Base-by-base conservation (phyloP, 1,140 invertebrate species). In the Hestina assimilis region DNA sequence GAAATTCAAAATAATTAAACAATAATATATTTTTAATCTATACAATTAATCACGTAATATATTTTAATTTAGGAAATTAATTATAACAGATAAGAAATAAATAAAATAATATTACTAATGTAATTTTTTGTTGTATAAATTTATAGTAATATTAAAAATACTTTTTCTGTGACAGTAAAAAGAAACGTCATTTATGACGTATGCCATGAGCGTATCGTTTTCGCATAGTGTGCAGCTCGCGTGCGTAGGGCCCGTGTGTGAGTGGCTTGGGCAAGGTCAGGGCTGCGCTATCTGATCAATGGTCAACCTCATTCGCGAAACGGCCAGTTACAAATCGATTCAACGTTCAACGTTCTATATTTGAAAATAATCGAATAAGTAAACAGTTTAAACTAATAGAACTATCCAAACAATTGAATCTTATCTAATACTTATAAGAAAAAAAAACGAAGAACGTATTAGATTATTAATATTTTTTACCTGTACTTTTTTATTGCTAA, bases 251-350 rank as follows among this genome's bases (percentile, higher is more conserved):
- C 77, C 72, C 65, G 72, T 74, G 72, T 82, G 79, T 81, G 75
- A 54, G 75, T 75, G 76, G 52, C 68, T 83, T 87, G 82, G 60
- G 82, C 78, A 85, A 87, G 84, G 84, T 87, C 82, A 87, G 82
- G 82, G 79, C 61, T 82, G 74, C 65, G 63, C 78, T 83, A 82
- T 87, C 83, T 71, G 79, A 83, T 83, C 78, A 86, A 83, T 78
- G 83, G 83, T 83, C 79, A 83, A 69, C 67, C 65, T 72, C 68
- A 70, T 77, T 75, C 71, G 76, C 78, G 65, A 77, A 75, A 66
- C 54, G 67, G 55, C 57, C 55, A 63, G 55, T 38, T 40, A 23
- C 28, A 20, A 59, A 64, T 64, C 57, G 62, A 65, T 65, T 51
- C 52, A 52, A 56, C 12, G n/a, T n/a, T n/a, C n/a, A n/a, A 14